Percentiles rank a stretch among this genome's conserved stretches.
These are phyloP conservation scores for Luperina testacea DNA, from an alignment of 2,888 invertebrate species.

Conservation along the genomic window DNA sequence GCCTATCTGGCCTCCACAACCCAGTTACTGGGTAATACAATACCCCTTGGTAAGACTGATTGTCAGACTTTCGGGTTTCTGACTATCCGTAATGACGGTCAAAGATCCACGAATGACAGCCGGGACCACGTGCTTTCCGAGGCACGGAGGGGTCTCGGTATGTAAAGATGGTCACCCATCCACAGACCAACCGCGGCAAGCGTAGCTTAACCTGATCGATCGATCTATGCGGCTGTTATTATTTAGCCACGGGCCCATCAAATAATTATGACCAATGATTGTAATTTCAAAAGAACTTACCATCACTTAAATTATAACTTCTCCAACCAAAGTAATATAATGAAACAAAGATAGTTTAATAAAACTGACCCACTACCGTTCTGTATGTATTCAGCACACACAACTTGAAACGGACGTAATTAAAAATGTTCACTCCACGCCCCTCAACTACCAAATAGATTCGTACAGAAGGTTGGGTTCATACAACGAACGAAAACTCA, in stretches of 20 bases:
- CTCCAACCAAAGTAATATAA: not conserved
- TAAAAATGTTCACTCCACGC: constrained; percentile 41
- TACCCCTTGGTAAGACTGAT: too few species aligned
- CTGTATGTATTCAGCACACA: constrained; percentile 46
- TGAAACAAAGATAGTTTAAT: constrained; percentile 34
- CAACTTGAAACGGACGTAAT: constrained; percentile 43
- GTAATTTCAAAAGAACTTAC: not conserved
- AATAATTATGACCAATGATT: not conserved
- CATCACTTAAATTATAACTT: not conserved
- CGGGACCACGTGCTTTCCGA: too few species aligned
- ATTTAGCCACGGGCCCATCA: not conserved
- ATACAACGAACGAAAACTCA: not conserved
- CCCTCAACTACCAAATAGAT: not conserved
- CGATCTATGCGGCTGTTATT: too few species aligned
- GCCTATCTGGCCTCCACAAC: too few species aligned
- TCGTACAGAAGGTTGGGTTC: not conserved
- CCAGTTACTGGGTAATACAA: too few species aligned
- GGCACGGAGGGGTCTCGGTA: too few species aligned
- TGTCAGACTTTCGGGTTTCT: too few species aligned
- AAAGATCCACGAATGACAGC: too few species aligned
- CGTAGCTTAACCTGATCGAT: too few species aligned
- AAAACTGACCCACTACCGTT: constrained; percentile 13
- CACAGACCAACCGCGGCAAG: too few species aligned
- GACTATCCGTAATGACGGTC: too few species aligned
- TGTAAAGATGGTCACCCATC: too few species aligned